These are phyloP conservation scores for Gymnopithys bicolor DNA, from an alignment of 2,797 vertebrate species.

Conservation along the genomic window DNA sequence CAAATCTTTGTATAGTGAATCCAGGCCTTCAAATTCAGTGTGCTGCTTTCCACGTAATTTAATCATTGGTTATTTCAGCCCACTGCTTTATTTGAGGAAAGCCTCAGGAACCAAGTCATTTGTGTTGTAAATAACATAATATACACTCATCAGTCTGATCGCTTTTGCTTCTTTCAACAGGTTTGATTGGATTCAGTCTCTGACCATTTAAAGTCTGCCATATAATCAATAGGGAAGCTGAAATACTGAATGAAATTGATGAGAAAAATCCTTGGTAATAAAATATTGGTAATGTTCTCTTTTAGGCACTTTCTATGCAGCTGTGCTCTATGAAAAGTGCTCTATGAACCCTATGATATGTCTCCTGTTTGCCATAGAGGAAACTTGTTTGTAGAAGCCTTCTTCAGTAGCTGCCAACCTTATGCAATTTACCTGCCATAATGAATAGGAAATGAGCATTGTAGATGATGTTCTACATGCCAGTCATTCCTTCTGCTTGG, in stretches of 20 bases:
- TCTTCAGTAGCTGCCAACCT: background rate
- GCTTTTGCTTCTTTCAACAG: constrained; percentile 69
- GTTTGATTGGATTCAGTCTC: constrained; percentile 72
- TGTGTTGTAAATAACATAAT: constrained; percentile 71
- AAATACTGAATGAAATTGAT: constrained; percentile 71
- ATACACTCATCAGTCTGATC: constrained; percentile 67
- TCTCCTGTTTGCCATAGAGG: background rate
- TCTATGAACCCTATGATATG: background rate
- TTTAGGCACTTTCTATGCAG: background rate
- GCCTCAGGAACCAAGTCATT: constrained; percentile 64
- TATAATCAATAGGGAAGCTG: constrained; percentile 71
- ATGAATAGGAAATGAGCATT: background rate
- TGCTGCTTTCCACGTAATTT: constrained; percentile 58
- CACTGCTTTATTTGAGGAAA: constrained; percentile 63
- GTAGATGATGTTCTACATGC: background rate
- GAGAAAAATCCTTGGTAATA: constrained; percentile 39
- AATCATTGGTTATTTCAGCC: constrained; percentile 62
- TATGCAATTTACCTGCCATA: background rate
- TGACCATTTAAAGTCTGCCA: constrained; percentile 69
- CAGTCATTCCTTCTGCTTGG: background rate
- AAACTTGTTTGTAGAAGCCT: background rate
- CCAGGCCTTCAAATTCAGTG: constrained; percentile 16
- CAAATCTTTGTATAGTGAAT: background rate
- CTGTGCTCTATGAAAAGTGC: background rate
- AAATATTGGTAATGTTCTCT: constrained; percentile 18